Base-by-base conservation (phyloP, 2,888 invertebrate species). In the Leptinotarsa peninsularis region DNA sequence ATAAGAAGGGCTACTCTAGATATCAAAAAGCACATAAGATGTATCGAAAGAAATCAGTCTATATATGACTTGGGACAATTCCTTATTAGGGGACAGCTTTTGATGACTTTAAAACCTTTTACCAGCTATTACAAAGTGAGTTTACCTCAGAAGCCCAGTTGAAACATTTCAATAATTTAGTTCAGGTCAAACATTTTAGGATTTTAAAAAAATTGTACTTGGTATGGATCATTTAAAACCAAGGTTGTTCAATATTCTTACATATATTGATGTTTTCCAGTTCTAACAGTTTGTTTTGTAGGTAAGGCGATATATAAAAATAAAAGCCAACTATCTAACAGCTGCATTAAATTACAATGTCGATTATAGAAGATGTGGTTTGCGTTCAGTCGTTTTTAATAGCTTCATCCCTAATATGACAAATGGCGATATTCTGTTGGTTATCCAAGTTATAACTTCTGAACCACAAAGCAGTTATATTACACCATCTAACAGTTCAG, bases 21-120 rank as follows among this genome's bases (percentile, higher is more conserved):
- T 49, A 66, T 4, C 3, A 74, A 68, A 4, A 67, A 66, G 13
- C 10, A 27, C 14, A 74, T 78, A 67, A 52, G 2, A 18, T 49
- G 18, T 3, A 80, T 82, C 33, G 56, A 58, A 17, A 54, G 83
- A 23, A 70, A 81, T 27, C 83, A 84, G 74, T 79, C 82, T 72
- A 63, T 82, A 4, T 78, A 81, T 58, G 80, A 81, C 67, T 81
- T 72, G 66, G 83, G 82, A 0, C 84, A 84, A 58, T 76, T 81
- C 21, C 75, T 84, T 4, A 76, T 83, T 17, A 76, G 82, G n/a
- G 83, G 79, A 54, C 84, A 84, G 67, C 52, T 81, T 13, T 66
- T 82, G 18, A n/a, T 77, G 14, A 71, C 67, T 33, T 58, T 73
- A 15, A 74, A 73, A 63, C 66, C 68, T 17, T 13, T 4, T 5